These are phyloP conservation scores for Rhipidura dahli DNA, from an alignment of 2,113 vertebrate species.

Conservation along the genomic window DNA sequence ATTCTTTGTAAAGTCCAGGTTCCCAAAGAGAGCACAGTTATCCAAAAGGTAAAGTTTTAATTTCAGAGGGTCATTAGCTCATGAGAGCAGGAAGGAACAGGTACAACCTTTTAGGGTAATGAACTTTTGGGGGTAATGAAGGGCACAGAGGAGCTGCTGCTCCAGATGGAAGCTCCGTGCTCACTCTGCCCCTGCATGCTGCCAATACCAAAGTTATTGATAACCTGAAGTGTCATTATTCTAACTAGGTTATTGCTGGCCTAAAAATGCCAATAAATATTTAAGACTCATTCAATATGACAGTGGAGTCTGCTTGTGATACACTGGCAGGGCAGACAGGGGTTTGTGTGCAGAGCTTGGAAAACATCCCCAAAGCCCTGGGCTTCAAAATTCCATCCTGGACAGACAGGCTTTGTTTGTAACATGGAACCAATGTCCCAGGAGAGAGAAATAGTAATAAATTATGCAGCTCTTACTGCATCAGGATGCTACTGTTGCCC, in stretches of 20 bases:
- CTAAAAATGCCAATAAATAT: background rate
- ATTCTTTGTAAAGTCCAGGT: background rate
- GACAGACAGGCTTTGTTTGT: background rate
- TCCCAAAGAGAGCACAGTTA: background rate
- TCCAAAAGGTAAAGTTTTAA: background rate
- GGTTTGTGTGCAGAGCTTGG: background rate
- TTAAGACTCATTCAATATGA: background rate
- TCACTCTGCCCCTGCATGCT: background rate
- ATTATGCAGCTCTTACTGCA: background rate
- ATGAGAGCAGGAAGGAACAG: background rate
- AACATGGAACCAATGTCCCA: background rate
- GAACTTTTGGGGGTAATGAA: too few relatives aligned
- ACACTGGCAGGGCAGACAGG: background rate
- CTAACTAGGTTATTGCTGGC: background rate
- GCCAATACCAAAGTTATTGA: background rate
- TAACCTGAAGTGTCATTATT: background rate
- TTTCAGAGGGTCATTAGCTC: background rate
- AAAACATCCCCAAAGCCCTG: background rate
- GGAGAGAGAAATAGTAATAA: background rate
- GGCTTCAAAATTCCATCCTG: background rate
- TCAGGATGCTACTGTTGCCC: background rate
- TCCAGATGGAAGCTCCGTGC: background rate
- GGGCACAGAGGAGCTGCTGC: background rate
- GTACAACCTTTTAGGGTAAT: background rate
- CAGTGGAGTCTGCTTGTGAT: fast-evolving